These are phyloP conservation scores for Phymorhynchus buccinoides DNA, from an alignment of 1,140 invertebrate genomes.

Conservation along the genomic window DNA sequence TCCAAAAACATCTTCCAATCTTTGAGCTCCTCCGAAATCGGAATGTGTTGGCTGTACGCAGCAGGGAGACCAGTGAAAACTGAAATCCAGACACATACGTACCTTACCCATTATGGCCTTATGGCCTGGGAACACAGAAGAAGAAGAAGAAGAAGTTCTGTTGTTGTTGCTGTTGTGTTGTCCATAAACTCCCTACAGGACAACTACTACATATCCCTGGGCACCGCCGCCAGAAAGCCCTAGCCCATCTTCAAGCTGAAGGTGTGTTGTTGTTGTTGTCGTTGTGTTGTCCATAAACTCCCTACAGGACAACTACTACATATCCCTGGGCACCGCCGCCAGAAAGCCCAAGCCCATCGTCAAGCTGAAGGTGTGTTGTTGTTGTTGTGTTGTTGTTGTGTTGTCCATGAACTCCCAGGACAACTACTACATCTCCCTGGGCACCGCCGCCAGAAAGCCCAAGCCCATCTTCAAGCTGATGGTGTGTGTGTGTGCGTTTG, in stretches of 20 bases:
- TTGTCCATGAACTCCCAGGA: slow-evolving; percentile 83
- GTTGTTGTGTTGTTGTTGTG: no score
- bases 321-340: slow-evolving; percentile 77
- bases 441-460: slow-evolving; percentile 79
- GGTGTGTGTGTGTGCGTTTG: slow-evolving; percentile 60
- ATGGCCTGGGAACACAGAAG: no score
- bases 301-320: slow-evolving; percentile 85
- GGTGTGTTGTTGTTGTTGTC: slow-evolving; percentile 61
- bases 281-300: no score
- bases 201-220: slow-evolving; percentile 83
- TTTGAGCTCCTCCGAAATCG: no score
- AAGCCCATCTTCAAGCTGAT: slow-evolving; percentile 75
- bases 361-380: slow-evolving; percentile 70
- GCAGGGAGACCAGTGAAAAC: no score
- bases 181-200: slow-evolving; percentile 83
- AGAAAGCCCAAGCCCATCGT: slow-evolving; percentile 79
- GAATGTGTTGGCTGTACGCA: no score
- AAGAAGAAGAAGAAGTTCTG: no score
- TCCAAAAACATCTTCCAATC: no score
- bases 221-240: slow-evolving; percentile 79
- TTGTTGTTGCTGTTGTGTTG: no score
- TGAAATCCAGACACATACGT: no score
- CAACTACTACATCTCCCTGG: slow-evolving; percentile 83
- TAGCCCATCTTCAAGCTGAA: slow-evolving; percentile 75
- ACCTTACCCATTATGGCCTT: no score